Evolutionary conservation across 2,888 invertebrate genomes (phyloP).

Genomic region (Electrophaes corylata): DNA sequence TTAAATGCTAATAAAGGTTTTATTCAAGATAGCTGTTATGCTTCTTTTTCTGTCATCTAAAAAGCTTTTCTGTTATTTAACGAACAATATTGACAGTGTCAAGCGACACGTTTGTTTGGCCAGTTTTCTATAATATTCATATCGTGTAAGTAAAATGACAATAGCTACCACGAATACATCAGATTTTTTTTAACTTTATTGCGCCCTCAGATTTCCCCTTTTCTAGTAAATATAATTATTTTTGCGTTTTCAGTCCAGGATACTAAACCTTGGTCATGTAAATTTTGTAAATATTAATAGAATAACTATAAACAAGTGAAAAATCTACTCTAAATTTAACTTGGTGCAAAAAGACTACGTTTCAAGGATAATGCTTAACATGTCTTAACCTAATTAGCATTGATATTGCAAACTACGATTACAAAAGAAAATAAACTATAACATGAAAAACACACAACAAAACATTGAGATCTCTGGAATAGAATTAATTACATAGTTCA

Average conservation of each 20-base stretch:
- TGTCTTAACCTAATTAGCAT: slow-evolving; percentile 33
- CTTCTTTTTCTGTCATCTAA: background rate
- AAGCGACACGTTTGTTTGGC: too few species aligned
- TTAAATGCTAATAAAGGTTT: background rate
- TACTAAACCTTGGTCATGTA: slow-evolving; percentile 3
- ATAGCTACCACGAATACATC: background rate
- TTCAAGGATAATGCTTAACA: slow-evolving; percentile 27
- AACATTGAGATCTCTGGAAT: slow-evolving; percentile 61
- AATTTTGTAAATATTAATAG: slow-evolving; percentile 13
- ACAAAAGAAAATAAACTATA: slow-evolving; percentile 34
- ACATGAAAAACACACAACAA: slow-evolving; percentile 41
- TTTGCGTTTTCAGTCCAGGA: slow-evolving; percentile 12
- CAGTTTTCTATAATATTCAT: too few species aligned
- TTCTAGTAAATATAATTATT: slow-evolving; percentile 13
- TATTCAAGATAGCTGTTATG: background rate
- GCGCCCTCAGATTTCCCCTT: slow-evolving; percentile 4
- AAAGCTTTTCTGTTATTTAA: background rate
- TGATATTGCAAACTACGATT: slow-evolving; percentile 34
- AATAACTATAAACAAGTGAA: slow-evolving; percentile 15
- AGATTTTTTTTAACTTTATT: background rate
- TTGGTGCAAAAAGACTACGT: slow-evolving; percentile 55
- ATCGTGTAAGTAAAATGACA: too few species aligned
- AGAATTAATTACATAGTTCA: slow-evolving; percentile 24
- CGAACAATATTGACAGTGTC: background rate
- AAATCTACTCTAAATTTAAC: slow-evolving; percentile 31